Evolutionary conservation across 2,113 vertebrate species (phyloP), one percentile per base, ranked within the genome.

Genomic region (Tetraodon nigroviridis): DNA sequence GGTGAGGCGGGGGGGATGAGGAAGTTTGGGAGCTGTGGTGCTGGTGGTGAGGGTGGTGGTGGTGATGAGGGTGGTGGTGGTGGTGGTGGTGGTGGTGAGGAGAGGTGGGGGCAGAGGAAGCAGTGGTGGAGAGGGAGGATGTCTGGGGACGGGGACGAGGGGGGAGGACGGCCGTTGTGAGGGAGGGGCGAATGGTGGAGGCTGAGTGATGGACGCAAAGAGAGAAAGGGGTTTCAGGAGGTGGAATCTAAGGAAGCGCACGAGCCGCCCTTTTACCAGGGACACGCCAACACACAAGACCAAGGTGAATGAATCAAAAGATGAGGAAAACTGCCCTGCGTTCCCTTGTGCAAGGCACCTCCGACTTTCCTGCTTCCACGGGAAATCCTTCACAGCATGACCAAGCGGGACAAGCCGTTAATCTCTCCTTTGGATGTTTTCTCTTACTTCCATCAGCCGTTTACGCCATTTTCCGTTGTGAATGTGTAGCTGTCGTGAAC

Each of bases 101-200:
- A 27, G 73, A 64, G 19, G 80, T 46, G 3, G 74, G 62, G 51
- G 71, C 53, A 14, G 71, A 78, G 48, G 69, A 55, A 45, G 19
- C 32, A 37, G 44, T n/a, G 14, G 44, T 53, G 56, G 73, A 52
- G 61, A 48, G 52, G 58, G 76, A 64, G 69, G 60, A 69, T 44
- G 76, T 63, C 10, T 76, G 85, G 69, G 86, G 85, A 19, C 63
- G 74, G 82, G 81, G 74, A 18, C 62, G 75, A 76, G 83, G 79
- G 74, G 82, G 76, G 64, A 87, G 84, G 80, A 88, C 78, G 0
- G 84, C 85, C 18, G 87, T 87, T 55, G 87, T 55, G 13, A 87
- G 75, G 45, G 78, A 89, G 65, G 86, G 86, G n/a, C 81, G 83
- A 89, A 88, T 82, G 80, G 64, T 88, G 80, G 67, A 87, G 51